Percentiles rank a stretch among this genome's conserved stretches.
phyloP scores from a whole-genome alignment of 2,888 invertebrate species.

The Polymixis lichenea region DNA sequence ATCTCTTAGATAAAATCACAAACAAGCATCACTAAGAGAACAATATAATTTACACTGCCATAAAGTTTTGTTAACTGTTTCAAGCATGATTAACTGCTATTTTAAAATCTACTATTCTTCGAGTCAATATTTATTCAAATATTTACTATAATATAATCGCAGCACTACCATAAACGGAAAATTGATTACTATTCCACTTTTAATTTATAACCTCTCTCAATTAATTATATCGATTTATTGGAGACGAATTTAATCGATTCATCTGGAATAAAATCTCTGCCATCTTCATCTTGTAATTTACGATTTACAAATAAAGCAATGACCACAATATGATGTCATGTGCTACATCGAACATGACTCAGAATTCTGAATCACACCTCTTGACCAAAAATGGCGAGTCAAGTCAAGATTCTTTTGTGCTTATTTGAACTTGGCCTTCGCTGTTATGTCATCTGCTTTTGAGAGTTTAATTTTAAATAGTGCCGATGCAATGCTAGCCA shows the following conservation, averaged over 20 bases:
- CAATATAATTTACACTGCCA: conserved; percentile 4
- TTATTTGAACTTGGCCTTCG: conserved; percentile 68
- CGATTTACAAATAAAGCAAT: conserved; percentile 59
- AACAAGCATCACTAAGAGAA: conserved; percentile 3
- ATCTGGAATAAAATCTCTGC: conserved; percentile 42
- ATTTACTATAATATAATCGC: conserved; percentile 17
- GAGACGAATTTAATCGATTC: conserved; percentile 23
- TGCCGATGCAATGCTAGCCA: conserved; percentile 9
- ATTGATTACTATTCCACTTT: conserved; percentile 20
- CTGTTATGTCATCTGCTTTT: conserved; percentile 57
- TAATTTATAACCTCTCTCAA: neutral
- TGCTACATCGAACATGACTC: conserved; percentile 56
- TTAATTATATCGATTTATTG: conserved; percentile 26
- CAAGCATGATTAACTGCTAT: conserved; percentile 21
- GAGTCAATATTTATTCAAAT: conserved; percentile 24
- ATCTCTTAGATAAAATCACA: conserved; percentile 13
- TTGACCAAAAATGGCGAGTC: conserved; percentile 63
- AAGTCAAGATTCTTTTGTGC: conserved; percentile 56
- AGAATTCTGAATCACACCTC: conserved; percentile 63
- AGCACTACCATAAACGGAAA: conserved; percentile 32
- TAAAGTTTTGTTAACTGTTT: conserved; percentile 1
- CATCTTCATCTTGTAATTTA: conserved; percentile 47
- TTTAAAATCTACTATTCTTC: conserved; percentile 9
- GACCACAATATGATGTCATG: conserved; percentile 63
- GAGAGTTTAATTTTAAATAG: conserved; percentile 34